A percentile compares a stretch with the other conserved stretches of the same genome.
Evolutionary conservation across 2,113 vertebrate genomes (phyloP).

Genomic region (Tetrax tetrax): DNA sequence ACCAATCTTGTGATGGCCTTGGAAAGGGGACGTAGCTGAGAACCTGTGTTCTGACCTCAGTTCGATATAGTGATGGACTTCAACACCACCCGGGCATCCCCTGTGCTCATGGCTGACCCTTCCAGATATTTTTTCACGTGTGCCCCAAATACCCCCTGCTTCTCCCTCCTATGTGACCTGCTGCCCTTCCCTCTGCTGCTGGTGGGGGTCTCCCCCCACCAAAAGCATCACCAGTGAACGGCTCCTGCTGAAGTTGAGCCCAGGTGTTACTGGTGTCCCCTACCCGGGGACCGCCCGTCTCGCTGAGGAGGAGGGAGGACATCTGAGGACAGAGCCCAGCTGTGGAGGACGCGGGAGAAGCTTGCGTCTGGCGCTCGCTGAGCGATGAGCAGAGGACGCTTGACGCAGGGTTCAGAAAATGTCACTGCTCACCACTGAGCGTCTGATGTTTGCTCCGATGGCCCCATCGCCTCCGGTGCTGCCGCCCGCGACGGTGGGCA

Average conservation of each 20-base stretch:
- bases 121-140: neutral
- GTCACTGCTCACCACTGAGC: neutral
- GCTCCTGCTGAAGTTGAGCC: neutral
- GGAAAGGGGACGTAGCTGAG: no score
- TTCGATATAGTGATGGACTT: no score
- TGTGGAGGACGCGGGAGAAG: neutral
- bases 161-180: neutral
- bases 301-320: neutral
- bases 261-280: neutral
- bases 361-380: neutral
- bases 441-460: neutral
- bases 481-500: accelerated
- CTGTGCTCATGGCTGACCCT: accelerated
- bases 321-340: neutral
- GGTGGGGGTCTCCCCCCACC: accelerated
- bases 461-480: neutral
- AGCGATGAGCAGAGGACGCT: neutral
- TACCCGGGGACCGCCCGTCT: no score
- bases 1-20: no score
- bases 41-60: no score
- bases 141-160: neutral
- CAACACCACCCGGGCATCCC: neutral
- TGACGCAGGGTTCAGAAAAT: neutral
- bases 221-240: accelerated
- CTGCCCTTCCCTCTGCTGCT: accelerated